Evolutionary conservation across 2,113 vertebrate genomes (phyloP).

Genomic region (Cranoglanis bouderius): DNA sequence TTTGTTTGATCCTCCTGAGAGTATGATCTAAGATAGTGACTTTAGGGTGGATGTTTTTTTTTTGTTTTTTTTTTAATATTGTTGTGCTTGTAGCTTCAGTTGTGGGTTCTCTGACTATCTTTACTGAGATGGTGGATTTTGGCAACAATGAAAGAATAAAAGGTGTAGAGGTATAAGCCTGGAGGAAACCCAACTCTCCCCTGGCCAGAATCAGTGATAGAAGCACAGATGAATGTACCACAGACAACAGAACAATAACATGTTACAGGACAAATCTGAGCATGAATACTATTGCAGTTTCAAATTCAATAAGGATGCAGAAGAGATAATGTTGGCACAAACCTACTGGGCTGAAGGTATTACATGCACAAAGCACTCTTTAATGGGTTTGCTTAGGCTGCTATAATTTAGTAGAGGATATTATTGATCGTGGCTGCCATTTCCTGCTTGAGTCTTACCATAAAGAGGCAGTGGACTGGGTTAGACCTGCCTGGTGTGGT

Average conservation of each 20-base stretch:
- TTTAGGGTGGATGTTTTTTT: not conserved
- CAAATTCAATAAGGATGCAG: slow-evolving; percentile 56
- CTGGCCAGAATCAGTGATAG: slow-evolving; percentile 24
- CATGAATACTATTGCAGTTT: slow-evolving; percentile 43
- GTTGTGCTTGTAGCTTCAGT: not conserved
- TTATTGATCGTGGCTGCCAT: slow-evolving; percentile 53
- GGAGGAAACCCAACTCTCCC: slow-evolving; percentile 21
- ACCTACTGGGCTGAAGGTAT: slow-evolving; percentile 51
- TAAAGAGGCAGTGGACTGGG: slow-evolving; percentile 42
- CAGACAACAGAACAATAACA: slow-evolving; percentile 45
- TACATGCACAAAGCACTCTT: slow-evolving; percentile 40
- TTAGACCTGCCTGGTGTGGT: slow-evolving; percentile 41
- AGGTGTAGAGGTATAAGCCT: not conserved
- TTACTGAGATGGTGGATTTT: not conserved
- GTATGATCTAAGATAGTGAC: not conserved
- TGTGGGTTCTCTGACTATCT: not conserved
- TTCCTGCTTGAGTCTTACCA: slow-evolving; percentile 48
- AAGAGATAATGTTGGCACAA: slow-evolving; percentile 43
- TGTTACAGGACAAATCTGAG: slow-evolving; percentile 43
- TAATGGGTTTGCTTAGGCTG: slow-evolving; percentile 46
- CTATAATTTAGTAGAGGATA: slow-evolving; percentile 49
- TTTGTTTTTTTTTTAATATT: not conserved
- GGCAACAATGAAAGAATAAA: not conserved
- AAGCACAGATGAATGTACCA: slow-evolving; percentile 1
- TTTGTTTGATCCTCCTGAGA: not conserved